Evolutionary conservation across 1,140 invertebrate species (phyloP).

Genomic region (Notospermus geniculatus): DNA sequence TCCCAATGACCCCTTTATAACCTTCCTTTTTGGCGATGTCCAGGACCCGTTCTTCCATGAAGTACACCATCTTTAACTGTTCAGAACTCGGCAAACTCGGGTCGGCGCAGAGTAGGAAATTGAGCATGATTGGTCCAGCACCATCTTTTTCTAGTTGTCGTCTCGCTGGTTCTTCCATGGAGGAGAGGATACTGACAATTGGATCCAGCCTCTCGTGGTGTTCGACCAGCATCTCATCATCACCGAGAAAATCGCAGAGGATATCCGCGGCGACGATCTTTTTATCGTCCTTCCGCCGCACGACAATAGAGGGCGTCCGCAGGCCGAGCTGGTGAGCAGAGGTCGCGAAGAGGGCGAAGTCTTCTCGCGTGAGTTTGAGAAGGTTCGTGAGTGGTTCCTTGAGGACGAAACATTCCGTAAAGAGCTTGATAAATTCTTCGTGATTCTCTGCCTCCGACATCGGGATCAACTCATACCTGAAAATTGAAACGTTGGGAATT

Average conservation of each 20-base stretch:
- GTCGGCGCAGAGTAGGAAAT: background rate
- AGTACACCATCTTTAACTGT: background rate
- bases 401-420: conserved; percentile 12
- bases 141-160: too few relatives aligned
- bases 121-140: too few relatives aligned
- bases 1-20: background rate
- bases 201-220: conserved; percentile 11
- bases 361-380: background rate
- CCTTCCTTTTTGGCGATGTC: background rate
- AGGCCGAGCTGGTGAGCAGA: background rate
- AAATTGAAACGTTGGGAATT: too few relatives aligned
- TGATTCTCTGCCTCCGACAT: background rate
- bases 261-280: background rate
- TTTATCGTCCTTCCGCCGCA: background rate
- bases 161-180: too few relatives aligned
- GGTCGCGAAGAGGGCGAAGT: background rate
- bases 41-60: background rate
- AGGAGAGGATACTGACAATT: background rate
- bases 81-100: background rate
- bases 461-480: background rate
- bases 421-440: conserved; percentile 9
- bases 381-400: conserved; percentile 13
- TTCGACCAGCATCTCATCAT: too few relatives aligned
- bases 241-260: too few relatives aligned
- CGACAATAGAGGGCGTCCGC: conserved; percentile 59